Base-by-base conservation (phyloP, 2,888 invertebrate species). In the Limenitis arthemis region DNA sequence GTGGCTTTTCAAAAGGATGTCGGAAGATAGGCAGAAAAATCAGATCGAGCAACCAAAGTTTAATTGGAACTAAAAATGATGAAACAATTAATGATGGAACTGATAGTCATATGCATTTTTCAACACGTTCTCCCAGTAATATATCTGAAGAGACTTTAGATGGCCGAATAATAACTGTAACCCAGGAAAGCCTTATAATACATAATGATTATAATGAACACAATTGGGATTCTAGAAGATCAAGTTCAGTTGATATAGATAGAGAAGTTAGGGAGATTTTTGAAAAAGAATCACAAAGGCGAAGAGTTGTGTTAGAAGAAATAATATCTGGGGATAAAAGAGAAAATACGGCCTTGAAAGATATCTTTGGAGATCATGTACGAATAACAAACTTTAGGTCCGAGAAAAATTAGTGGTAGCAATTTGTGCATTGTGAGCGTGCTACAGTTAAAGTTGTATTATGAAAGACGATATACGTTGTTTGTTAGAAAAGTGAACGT, bases 1-100 rank as follows among this genome's bases (percentile, higher is more conserved):
- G 92, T 20, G 92, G 92, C 3, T 91, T 91, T 55, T 82, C 91
- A 0, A 89, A 87, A 63, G 86, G 87, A 62, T 91, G 91, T 61
- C 54, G 60, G 5, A 54, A 34, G 30, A 38, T 59, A 30, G 63
- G 62, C 32, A 57, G 32, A 41, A 61, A 65, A 8, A 54, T 58
- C 29, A 63, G 63, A 31, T 55, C 62, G 5, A 69, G 62, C 50
- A 56, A 61, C 8, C 66, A 58, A 44, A 64, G 69, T 33, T 53
- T 79, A 3, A 66, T 75, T 39, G 31, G 60, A 3, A 64, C 75
- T 3, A 70, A 73, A 0, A 57, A 59, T 34, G 64, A 58, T 6
- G 53, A 33, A 44, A 33, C 38, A 28, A 41, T 54, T 30, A 64
- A 68, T 49, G 59, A 60, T 4, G 50, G 40, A 12, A 61, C 58